Evolutionary conservation across 2,113 vertebrate species (phyloP).

Genomic region (Myanophis thanlyinensis): DNA sequence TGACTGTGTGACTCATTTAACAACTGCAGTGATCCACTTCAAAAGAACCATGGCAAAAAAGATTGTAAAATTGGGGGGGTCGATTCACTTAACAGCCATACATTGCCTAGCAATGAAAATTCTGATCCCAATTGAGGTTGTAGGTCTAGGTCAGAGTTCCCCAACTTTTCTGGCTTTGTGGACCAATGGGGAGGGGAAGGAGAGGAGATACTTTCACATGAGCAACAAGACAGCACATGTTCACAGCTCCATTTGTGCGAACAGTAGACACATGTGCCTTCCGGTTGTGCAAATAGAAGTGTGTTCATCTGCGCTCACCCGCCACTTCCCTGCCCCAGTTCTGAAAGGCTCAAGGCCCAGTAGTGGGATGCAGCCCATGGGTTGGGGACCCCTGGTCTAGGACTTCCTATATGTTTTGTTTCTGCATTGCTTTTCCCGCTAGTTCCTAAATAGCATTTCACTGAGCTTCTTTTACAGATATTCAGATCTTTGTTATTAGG

Average conservation of each 20-base stretch:
- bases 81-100: background rate
- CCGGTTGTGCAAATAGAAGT: background rate
- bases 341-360: background rate
- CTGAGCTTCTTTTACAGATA: background rate
- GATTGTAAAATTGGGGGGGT: background rate
- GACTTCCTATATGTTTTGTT: background rate
- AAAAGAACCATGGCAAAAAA: background rate
- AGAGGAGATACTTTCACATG: background rate
- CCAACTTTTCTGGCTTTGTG: background rate
- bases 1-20: background rate
- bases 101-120: background rate
- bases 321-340: background rate
- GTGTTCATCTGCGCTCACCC: fast-evolving
- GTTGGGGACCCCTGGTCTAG: background rate
- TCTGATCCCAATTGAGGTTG: background rate
- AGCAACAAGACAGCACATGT: background rate
- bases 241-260: background rate
- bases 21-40: background rate
- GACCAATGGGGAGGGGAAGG: background rate
- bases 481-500: background rate
- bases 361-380: background rate
- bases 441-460: background rate
- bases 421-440: background rate
- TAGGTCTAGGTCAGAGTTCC: background rate
- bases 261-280: background rate